Evolutionary conservation across 1,140 invertebrate species (phyloP).

Genomic region (Caerostris extrusa): DNA sequence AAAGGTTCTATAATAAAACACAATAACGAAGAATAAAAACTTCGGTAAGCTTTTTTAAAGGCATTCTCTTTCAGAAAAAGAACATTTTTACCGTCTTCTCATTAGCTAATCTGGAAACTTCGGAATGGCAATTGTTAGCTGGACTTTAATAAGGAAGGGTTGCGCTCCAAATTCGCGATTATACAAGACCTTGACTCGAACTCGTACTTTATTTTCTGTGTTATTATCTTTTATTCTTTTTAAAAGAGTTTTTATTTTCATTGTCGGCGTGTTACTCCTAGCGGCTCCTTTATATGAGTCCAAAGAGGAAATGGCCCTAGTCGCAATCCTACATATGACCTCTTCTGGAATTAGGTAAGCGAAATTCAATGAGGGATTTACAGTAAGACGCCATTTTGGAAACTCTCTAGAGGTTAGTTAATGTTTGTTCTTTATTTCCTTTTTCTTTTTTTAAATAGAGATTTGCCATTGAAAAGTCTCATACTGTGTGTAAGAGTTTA

Average conservation of each 20-base stretch:
- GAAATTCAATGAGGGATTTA: conserved; percentile 31
- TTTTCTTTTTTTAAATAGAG: background rate
- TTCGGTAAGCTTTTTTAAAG: conserved; percentile 30
- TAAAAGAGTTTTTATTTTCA: conserved; percentile 40
- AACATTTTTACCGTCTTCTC: conserved; percentile 22
- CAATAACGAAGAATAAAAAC: conserved; percentile 1
- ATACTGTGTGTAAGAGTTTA: background rate
- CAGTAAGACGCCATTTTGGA: background rate
- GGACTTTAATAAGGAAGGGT: conserved; percentile 41
- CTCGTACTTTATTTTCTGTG: conserved; percentile 34
- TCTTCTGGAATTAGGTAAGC: conserved; percentile 51
- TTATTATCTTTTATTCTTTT: conserved; percentile 26
- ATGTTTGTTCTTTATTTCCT: background rate
- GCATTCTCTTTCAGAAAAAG: background rate
- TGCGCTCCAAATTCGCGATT: background rate
- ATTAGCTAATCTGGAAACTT: conserved; percentile 57
- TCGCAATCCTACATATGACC: conserved; percentile 53
- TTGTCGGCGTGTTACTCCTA: conserved; percentile 5
- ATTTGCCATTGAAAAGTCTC: background rate
- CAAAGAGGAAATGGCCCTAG: conserved; percentile 37
- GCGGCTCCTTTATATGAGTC: conserved; percentile 15
- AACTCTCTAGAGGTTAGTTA: background rate
- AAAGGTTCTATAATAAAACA: background rate
- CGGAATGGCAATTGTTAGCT: conserved; percentile 39
- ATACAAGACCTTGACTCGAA: conserved; percentile 57